Evolutionary conservation across 2,113 vertebrate species (phyloP), one percentile per base, ranked within the genome.

Genomic region (Notarius lentiginosus): DNA sequence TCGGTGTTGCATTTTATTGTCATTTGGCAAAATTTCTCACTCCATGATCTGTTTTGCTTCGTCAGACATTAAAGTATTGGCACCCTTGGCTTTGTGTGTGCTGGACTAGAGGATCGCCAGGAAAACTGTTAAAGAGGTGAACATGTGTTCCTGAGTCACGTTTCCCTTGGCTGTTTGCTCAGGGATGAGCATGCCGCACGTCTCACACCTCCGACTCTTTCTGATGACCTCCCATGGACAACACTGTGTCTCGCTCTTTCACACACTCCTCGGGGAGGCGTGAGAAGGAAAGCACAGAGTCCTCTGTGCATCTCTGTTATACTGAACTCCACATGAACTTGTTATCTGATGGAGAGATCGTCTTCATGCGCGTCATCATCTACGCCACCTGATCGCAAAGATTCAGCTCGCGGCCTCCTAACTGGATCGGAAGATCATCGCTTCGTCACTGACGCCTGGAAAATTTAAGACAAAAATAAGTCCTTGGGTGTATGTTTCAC

Each of bases 291-390:
- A 60, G 53, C 27, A 5, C 60, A 58, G 20, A 55, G 77, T 87
- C 68, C 83, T 89, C 49, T 77, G 49, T 55, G 22, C 24, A 27
- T 75, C 68, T 82, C 47, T n/a, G 51, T 58, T 56, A 70, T 79
- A 73, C 55, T n/a, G 63, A 76, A 83, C 83, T 79, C 75, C 53
- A 56, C 79, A 56, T 73, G 84, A 86, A 63, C 85, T 80, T 58
- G 76, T 56, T 80, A 58, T 68, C 60, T 65, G 60, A 80, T 51
- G 47, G 75, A 24, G 51, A 61, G 53, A 15, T 27, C 1, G 7
- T 5, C 70, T 81, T 58, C 55, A 41, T 22, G 55, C 55, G 4
- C 77, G 7, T 79, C 27, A 34, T 20, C 27, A 20, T n/a, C 17
- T 60, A 20, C 15, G 7, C 1, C 17, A 80, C 27, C 79, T 22